Evolutionary conservation across 1,140 invertebrate genomes (phyloP).

Genomic region (Drosophila paulistorum): DNA sequence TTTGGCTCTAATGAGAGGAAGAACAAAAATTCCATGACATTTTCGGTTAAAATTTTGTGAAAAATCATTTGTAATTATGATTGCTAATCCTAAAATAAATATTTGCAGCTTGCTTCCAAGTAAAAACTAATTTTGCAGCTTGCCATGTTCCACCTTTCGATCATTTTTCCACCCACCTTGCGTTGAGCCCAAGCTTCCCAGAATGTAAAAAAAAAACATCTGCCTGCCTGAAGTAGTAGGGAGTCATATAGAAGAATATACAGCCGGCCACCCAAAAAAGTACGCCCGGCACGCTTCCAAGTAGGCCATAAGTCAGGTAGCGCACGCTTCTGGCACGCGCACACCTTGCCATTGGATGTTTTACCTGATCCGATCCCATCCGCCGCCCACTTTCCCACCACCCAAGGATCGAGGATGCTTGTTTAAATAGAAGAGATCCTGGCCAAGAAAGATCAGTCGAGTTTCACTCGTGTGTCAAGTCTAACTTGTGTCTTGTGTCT

Average conservation of each 20-base stretch:
- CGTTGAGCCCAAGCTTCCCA: slow-evolving; percentile 54
- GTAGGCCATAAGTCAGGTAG: slow-evolving; percentile 55
- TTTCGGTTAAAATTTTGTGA: background rate
- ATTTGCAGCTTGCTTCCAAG: slow-evolving; percentile 69
- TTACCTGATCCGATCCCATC: background rate
- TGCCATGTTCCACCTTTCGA: slow-evolving; percentile 60
- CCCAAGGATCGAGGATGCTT: slow-evolving; percentile 10
- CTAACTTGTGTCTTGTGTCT: slow-evolving; percentile 65
- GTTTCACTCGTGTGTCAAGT: slow-evolving; percentile 74
- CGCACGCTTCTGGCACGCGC: slow-evolving; percentile 72
- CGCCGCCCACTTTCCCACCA: slow-evolving; percentile 18
- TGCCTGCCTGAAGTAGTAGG: slow-evolving; percentile 50
- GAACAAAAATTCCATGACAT: background rate
- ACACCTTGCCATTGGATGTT: slow-evolving; percentile 30
- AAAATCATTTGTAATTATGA: slow-evolving; percentile 1
- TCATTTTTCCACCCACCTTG: slow-evolving; percentile 48
- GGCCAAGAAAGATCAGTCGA: slow-evolving; percentile 54
- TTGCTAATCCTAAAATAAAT: slow-evolving; percentile 20
- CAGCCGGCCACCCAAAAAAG: slow-evolving; percentile 62
- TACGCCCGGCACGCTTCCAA: slow-evolving; percentile 68
- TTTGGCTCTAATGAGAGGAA: background rate
- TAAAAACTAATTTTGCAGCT: slow-evolving; percentile 63
- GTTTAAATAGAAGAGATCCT: slow-evolving; percentile 59
- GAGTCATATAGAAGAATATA: slow-evolving; percentile 33
- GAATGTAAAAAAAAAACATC: slow-evolving; percentile 62